phyloP scores from a whole-genome alignment of 2,888 invertebrate species.

The Ophioninae sp. region DNA sequence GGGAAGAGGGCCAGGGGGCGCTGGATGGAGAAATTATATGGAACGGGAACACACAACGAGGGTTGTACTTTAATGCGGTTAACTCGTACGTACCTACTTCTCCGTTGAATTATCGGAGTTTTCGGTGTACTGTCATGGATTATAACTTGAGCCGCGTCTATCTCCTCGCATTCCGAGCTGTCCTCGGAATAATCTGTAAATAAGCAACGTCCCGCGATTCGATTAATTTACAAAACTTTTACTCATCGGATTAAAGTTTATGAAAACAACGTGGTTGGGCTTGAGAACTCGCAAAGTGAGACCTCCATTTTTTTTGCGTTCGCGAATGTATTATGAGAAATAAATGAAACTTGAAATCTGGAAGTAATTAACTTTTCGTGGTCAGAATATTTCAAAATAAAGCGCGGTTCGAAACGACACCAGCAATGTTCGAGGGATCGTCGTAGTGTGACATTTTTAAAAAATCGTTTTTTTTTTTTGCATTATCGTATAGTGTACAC shows the following conservation, averaged over 20 bases:
- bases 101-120: conserved; percentile 85
- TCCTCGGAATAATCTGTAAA: conserved; percentile 68
- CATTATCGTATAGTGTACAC: no score
- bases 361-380: neutral
- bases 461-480: no score
- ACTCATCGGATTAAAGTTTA: neutral
- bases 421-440: no score
- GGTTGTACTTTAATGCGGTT: conserved; percentile 55
- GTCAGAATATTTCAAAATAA: no score
- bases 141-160: conserved; percentile 89
- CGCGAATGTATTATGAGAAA: neutral
- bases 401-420: no score
- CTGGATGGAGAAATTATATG: neutral
- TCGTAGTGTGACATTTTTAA: no score
- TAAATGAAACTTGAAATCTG: neutral
- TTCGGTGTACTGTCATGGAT: conserved; percentile 90
- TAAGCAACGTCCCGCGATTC: conserved; percentile 35
- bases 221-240: conserved; percentile 42
- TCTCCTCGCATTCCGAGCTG: conserved; percentile 85
- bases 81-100: conserved; percentile 73
- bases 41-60: conserved; percentile 18
- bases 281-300: neutral
- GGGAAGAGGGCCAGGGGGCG: conserved; percentile 8
- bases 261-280: neutral
- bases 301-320: neutral